Evolutionary conservation across 2,888 invertebrate genomes (phyloP).

Genomic region (Pterostichus niger): DNA sequence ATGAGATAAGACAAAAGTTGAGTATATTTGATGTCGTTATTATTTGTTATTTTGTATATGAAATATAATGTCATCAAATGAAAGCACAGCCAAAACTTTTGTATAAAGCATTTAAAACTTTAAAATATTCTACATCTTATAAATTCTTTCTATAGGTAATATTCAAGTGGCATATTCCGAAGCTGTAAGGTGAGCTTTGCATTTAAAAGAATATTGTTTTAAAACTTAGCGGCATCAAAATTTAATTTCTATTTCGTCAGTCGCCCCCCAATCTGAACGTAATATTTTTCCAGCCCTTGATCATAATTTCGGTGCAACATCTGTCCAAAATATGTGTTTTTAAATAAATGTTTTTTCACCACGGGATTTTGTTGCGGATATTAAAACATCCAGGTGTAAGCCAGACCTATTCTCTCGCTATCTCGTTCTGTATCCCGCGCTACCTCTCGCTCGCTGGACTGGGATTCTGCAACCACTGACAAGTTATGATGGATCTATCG

Average conservation of each 20-base stretch:
- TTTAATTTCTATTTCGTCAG: slow-evolving; percentile 67
- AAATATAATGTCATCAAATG: no score
- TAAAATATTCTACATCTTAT: no score
- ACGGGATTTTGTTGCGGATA: slow-evolving; percentile 72
- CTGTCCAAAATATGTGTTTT: slow-evolving; percentile 73
- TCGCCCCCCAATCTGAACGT: slow-evolving; percentile 67
- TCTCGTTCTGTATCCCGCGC: neutral
- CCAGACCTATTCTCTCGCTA: slow-evolving; percentile 27
- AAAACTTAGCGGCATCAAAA: slow-evolving; percentile 55
- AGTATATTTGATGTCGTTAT: no score
- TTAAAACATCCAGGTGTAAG: slow-evolving; percentile 72
- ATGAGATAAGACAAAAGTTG: no score
- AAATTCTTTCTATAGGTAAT: neutral
- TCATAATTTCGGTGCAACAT: slow-evolving; percentile 72
- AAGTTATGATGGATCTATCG: slow-evolving; percentile 75
- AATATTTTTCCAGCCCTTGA: slow-evolving; percentile 70
- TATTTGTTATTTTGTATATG: no score
- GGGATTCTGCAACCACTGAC: slow-evolving; percentile 70
- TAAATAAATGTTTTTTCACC: slow-evolving; percentile 73
- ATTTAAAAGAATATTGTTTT: slow-evolving; percentile 4
- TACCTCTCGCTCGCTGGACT: slow-evolving; percentile 20
- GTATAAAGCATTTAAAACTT: no score
- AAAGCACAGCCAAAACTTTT: no score
- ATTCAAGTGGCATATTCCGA: neutral
- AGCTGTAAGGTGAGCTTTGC: neutral